Conservation (phyloP, 2,888 invertebrate species). For the Argyresthia albistria region DNA sequence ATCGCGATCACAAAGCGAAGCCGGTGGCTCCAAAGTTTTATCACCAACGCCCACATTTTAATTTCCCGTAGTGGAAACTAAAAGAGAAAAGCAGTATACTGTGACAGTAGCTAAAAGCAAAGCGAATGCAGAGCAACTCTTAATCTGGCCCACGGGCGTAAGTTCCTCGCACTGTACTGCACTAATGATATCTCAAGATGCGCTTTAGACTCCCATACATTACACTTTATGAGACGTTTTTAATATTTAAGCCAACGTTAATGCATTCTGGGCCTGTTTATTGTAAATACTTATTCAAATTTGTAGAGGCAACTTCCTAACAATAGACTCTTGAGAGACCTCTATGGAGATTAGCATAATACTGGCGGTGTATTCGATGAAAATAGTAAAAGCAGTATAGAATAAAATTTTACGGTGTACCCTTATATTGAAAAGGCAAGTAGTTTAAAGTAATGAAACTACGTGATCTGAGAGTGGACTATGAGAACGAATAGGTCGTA, state of each 20-base stretch:
- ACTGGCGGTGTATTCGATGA: slow-evolving; percentile 53
- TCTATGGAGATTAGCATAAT: slow-evolving; percentile 50
- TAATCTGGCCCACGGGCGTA: slow-evolving; percentile 51
- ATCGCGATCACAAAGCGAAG: no score
- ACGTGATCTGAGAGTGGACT: background rate
- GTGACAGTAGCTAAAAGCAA: slow-evolving; percentile 36
- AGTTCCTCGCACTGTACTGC: slow-evolving; percentile 24
- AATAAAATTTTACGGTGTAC: slow-evolving; percentile 63
- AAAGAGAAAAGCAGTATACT: slow-evolving; percentile 21
- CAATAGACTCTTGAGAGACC: slow-evolving; percentile 54
- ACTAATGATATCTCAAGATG: slow-evolving; percentile 68
- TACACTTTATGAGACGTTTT: slow-evolving; percentile 69
- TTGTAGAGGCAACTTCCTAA: slow-evolving; percentile 44
- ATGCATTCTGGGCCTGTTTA: slow-evolving; percentile 59
- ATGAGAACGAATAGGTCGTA: background rate
- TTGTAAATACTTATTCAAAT: slow-evolving; percentile 69
- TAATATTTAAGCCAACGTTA: slow-evolving; percentile 68
- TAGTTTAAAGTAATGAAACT: background rate
- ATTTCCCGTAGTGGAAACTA: slow-evolving; percentile 28
- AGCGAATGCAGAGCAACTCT: slow-evolving; percentile 39
- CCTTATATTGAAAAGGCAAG: slow-evolving; percentile 22
- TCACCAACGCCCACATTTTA: slow-evolving; percentile 25
- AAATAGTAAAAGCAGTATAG: slow-evolving; percentile 57
- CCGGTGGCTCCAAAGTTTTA: background rate
- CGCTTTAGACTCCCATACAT: slow-evolving; percentile 66